Evolutionary conservation across 2,113 vertebrate genomes (phyloP).

Genomic region (Aviceda subcristata): DNA sequence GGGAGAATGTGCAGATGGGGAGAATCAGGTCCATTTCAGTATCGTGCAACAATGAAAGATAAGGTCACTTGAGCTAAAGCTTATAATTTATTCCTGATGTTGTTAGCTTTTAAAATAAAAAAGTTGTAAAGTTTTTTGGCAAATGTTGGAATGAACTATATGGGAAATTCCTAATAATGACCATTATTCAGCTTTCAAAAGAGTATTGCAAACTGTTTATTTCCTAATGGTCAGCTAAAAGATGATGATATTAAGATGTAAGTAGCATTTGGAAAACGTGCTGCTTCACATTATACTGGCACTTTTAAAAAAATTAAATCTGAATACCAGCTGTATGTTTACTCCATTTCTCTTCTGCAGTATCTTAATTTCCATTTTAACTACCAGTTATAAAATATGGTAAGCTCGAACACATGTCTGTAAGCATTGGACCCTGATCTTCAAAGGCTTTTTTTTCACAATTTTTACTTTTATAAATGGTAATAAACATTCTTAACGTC

Average conservation of each 20-base stretch:
- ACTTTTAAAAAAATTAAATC: neutral
- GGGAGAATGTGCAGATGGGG: neutral
- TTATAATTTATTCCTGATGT: neutral
- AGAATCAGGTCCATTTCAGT: neutral
- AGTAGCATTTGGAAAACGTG: neutral
- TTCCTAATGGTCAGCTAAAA: neutral
- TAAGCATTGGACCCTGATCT: neutral
- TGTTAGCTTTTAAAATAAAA: neutral
- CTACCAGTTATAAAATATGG: neutral
- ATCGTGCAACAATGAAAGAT: neutral
- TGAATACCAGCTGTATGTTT: neutral
- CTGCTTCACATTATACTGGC: neutral
- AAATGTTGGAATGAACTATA: neutral
- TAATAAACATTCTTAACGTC: neutral
- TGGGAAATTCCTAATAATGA: neutral
- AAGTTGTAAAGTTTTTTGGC: neutral
- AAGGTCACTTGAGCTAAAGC: neutral
- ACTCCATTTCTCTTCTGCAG: neutral
- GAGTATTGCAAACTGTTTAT: neutral
- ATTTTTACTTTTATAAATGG: neutral
- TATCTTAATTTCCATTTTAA: neutral
- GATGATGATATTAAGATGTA: neutral
- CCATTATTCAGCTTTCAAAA: neutral
- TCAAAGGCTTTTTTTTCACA: neutral
- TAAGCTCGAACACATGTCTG: neutral